These are phyloP conservation scores for Falcunculus frontatus DNA, from an alignment of 2,113 vertebrate genomes.

Conservation along the genomic window DNA sequence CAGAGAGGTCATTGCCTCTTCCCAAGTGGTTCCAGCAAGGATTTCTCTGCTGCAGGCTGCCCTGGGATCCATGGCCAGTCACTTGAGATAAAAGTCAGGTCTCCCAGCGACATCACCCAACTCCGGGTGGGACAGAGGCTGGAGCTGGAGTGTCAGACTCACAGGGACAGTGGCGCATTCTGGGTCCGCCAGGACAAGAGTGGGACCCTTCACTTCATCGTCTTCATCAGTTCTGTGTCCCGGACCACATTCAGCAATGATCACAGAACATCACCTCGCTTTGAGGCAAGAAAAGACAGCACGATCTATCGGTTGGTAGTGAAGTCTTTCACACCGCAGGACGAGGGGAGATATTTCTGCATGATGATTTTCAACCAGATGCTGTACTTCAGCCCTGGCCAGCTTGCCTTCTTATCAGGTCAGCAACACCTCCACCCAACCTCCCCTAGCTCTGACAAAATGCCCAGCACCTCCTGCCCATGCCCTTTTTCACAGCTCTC, in stretches of 20 bases:
- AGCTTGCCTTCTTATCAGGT: slow-evolving; percentile 47
- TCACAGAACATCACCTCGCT: rapidly evolving
- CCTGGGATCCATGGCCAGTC: rapidly evolving
- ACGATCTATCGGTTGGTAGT: not conserved
- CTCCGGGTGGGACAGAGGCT: rapidly evolving
- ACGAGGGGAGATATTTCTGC: slow-evolving; percentile 66
- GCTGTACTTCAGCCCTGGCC: slow-evolving; percentile 27
- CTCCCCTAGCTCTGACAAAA: not conserved
- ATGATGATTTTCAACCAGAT: not conserved
- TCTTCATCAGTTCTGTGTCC: too few species aligned
- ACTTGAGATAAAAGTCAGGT: rapidly evolving
- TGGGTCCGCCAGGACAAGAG: slow-evolving; percentile 1
- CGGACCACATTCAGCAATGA: too few species aligned
- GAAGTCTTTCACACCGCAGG: not conserved
- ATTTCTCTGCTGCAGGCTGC: slow-evolving; percentile 1
- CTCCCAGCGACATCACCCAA: rapidly evolving
- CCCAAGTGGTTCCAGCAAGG: rapidly evolving
- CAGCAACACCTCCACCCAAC: not conserved
- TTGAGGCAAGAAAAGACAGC: rapidly evolving
- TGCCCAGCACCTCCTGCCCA: rapidly evolving
- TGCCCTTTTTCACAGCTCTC: not conserved
- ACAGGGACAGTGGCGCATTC: rapidly evolving
- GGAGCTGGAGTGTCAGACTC: slow-evolving; percentile 53
- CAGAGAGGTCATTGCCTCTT: rapidly evolving
- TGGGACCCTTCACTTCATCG: not conserved